phyloP scores from a whole-genome alignment of 2,113 vertebrate genomes.

The Hirundichthys speculiger region DNA sequence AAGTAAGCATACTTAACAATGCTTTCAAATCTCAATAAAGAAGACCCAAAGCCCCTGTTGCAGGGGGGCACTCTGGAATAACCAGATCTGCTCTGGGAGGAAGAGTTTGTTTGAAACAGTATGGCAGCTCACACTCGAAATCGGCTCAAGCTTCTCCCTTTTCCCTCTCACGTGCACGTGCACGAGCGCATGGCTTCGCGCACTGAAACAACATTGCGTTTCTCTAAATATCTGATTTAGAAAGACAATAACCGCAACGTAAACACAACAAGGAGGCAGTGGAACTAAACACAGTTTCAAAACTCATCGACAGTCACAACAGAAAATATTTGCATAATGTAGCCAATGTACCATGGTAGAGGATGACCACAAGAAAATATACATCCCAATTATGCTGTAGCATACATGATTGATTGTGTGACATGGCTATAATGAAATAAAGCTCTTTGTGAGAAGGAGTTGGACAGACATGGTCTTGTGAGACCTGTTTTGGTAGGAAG shows the following conservation, averaged over 20 bases:
- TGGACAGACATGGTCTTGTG: slow-evolving; percentile 61
- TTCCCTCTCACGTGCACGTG: neutral
- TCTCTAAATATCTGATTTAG: slow-evolving; percentile 42
- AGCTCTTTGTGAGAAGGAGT: slow-evolving; percentile 61
- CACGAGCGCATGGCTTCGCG: slow-evolving; percentile 1
- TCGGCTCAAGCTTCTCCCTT: too few relatives aligned
- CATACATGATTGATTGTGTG: slow-evolving; percentile 58
- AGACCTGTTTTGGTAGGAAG: slow-evolving; percentile 74
- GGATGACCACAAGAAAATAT: slow-evolving; percentile 52
- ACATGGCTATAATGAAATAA: slow-evolving; percentile 47
- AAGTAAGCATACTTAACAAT: neutral
- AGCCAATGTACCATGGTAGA: slow-evolving; percentile 28
- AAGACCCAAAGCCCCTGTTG: neutral
- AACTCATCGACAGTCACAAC: slow-evolving; percentile 42
- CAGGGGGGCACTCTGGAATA: neutral
- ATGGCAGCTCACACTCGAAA: neutral
- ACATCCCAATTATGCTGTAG: slow-evolving; percentile 57
- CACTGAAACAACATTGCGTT: slow-evolving; percentile 11
- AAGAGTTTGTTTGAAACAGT: neutral
- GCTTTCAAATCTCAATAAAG: neutral
- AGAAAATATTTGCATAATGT: slow-evolving; percentile 53
- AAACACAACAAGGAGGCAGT: slow-evolving; percentile 48
- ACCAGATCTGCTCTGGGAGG: neutral
- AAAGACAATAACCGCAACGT: slow-evolving; percentile 43
- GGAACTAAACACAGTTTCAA: slow-evolving; percentile 28